phyloP scores from a whole-genome alignment of 1,140 invertebrate species.

The Anagrus nilaparvatae region DNA sequence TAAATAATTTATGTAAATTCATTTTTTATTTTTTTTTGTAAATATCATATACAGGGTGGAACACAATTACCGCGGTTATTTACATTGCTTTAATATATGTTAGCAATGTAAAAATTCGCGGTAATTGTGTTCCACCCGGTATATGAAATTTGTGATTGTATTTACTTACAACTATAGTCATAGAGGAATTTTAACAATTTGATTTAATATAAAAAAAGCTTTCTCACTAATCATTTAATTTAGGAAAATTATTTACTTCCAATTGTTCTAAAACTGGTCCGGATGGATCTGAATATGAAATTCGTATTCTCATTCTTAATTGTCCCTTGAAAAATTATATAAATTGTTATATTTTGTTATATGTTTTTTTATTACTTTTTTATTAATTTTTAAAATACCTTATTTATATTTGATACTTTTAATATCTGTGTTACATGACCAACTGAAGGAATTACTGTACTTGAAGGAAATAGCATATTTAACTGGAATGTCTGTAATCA shows the following conservation, averaged over 20 bases:
- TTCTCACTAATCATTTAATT: conserved; percentile 58
- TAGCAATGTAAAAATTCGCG: too few relatives aligned
- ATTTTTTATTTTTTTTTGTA: too few relatives aligned
- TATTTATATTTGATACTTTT: conserved; percentile 78
- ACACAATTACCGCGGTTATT: too few relatives aligned
- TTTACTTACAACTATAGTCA: too few relatives aligned
- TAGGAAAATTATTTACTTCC: conserved; percentile 79
- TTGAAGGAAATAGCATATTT: conserved; percentile 89
- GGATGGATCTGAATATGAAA: conserved; percentile 75
- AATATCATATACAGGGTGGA: too few relatives aligned
- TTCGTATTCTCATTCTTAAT: conserved; percentile 77
- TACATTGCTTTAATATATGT: too few relatives aligned
- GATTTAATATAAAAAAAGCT: too few relatives aligned
- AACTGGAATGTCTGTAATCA: conserved; percentile 92
- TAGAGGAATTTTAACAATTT: too few relatives aligned
- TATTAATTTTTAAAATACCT: too few relatives aligned
- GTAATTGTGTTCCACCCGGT: too few relatives aligned
- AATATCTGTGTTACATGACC: conserved; percentile 85
- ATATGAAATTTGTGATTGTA: too few relatives aligned
- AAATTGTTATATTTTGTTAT: conserved; percentile 1
- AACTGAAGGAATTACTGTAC: conserved; percentile 67
- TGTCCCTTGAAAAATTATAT: conserved; percentile 51
- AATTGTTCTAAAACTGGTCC: conserved; percentile 74
- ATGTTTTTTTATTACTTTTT: conserved; percentile 14
- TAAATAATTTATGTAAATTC: too few relatives aligned